Evolutionary conservation across 2,113 vertebrate species (phyloP), one percentile per base, ranked within the genome.

Genomic region (Catharus fuscescens): DNA sequence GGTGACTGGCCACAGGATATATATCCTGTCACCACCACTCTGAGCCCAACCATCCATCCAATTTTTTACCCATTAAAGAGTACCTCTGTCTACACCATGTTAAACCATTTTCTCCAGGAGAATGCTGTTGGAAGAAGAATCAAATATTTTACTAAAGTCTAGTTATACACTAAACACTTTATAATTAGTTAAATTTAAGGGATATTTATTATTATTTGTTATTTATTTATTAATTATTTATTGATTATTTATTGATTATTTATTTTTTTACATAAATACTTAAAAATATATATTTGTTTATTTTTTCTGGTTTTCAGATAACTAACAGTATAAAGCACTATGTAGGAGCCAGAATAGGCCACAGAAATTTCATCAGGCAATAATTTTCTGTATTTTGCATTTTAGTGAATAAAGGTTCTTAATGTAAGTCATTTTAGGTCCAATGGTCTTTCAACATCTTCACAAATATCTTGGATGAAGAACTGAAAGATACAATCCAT

Each of bases 401-500:
- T 80, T 72, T 48, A 85, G 28, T 8, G 4, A 59, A 10, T 13
- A 42, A 17, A 59, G 2, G 14, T 40, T 90, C 13, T 28, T 4
- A 21, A 84, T 26, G 14, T 4, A 76, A 76, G 9, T 38, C 3
- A n/a, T 52, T 65, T 50, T 50, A 66, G 6, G 8, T 32, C 12
- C 18, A 52, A 16, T 36, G 23, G 6, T 38, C 23, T 66, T 73
- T 66, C 36, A 73, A 29, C 2, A 16, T n/a, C 18, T 24, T 66
- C 32, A 59, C 16, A 52, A 73, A 36, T 38, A 5, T 59, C 36
- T 57, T 44, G 6, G 18, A 29, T 52, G 18, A 50, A 65, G 6
- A 28, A 52, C 6, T 28, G 23, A 31, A 73, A 73, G 8, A 8
- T 28, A 17, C 24, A 17, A 25, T 44, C 26, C 0, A 0, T 13